Evolutionary conservation across 2,888 invertebrate genomes (phyloP).

Genomic region (Muschampia plurimacula): DNA sequence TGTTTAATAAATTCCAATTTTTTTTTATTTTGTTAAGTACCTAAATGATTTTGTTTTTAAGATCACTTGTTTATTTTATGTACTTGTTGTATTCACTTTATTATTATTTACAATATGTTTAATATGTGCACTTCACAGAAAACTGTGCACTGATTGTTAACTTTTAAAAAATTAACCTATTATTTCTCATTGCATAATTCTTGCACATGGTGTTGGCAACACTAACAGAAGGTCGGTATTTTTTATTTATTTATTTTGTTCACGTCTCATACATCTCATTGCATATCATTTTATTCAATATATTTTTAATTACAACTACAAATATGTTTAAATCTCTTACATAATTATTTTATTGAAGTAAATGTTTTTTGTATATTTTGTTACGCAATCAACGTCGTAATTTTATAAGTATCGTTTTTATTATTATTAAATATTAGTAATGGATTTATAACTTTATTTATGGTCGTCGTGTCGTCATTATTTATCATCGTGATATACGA

Average conservation of each 20-base stretch:
- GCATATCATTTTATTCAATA: background rate
- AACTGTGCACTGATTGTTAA: background rate
- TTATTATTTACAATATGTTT: background rate
- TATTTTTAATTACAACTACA: background rate
- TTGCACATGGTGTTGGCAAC: conserved; percentile 75
- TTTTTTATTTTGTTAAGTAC: too few relatives aligned
- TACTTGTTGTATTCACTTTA: background rate
- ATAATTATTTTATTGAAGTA: too few relatives aligned
- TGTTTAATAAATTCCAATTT: too few relatives aligned
- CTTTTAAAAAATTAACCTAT: conserved; percentile 12
- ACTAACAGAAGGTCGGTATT: conserved; percentile 73
- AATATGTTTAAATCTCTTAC: too few relatives aligned
- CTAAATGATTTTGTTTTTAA: too few relatives aligned
- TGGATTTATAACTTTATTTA: too few relatives aligned
- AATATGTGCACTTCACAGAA: background rate
- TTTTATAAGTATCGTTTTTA: too few relatives aligned
- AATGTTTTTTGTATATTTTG: background rate
- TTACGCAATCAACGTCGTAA: background rate
- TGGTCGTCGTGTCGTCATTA: too few relatives aligned
- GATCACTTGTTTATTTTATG: background rate
- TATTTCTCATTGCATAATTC: conserved; percentile 71
- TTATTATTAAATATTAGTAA: too few relatives aligned
- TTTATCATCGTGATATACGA: too few relatives aligned
- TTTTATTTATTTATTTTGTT: conserved; percentile 45
- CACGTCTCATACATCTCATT: background rate